Evolutionary conservation across 1,140 invertebrate species (phyloP), one percentile per base, ranked within the genome.

Genomic region (Leucophenga varia): DNA sequence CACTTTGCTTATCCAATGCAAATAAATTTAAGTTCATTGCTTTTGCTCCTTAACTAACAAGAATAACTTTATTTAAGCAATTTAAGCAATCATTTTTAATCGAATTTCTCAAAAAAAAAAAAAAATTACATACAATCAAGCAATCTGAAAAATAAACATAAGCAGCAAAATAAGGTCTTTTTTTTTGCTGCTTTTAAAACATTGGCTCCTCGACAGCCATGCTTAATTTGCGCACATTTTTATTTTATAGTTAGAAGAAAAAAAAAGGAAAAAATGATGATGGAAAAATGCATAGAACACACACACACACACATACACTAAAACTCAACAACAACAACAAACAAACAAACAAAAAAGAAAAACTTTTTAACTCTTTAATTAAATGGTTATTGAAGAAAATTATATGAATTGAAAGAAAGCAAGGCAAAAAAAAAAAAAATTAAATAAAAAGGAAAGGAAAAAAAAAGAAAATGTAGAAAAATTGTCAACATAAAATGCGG

Each of bases 361-460:
- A 64, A 50, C 50, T 55, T 65, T 65, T 64, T n/a, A 67, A 68
- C 63, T 67, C 63, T 67, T 67, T 67, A 67, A 67, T 67, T 67
- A 67, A 67, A 67, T 67, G 63, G 57, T 68, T 67, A 67, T 67
- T 67, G 61, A 59, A 38, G n/a, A n/a, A n/a, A n/a, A n/a, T n/a
- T n/a, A n/a, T n/a, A n/a, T n/a, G n/a, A n/a, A n/a, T n/a, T n/a
- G 25, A 28, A 28, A 28, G 25, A 7, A 28, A 28, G 25, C 12
- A 28, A 28, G 61, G n/a, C 28, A 40, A 43, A 39, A 19, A 10
- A 40, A 18, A 16, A 36, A 14, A 16, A 30, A 25, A 25, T 6
- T 25, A 25, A 5, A 25, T 25, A 16, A 4, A 22, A 13, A 16
- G 13, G 41, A 21, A 35, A 12, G 12, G 41, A 21, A 35, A 12